Evolutionary conservation across 2,797 vertebrate species (phyloP).

Genomic region (Selene dorsalis): DNA sequence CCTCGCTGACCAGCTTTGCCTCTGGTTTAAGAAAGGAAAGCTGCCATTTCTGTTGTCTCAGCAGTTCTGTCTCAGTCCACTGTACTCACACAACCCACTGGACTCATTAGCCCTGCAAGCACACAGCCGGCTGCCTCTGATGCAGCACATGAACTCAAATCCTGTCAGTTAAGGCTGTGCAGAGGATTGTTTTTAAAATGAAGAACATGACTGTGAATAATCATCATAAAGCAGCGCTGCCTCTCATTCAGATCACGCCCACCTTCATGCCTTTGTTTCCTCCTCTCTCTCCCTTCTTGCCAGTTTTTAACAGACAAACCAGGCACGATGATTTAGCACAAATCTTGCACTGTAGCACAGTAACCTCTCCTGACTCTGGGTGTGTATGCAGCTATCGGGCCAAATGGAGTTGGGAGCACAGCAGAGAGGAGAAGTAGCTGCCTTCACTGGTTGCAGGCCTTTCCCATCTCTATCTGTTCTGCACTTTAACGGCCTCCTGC

Average conservation of each 20-base stretch:
- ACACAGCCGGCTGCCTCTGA: slow-evolving; percentile 9
- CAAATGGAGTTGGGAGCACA: slow-evolving; percentile 54
- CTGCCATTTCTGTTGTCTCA: slow-evolving; percentile 46
- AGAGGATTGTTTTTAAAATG: slow-evolving; percentile 27
- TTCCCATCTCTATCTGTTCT: slow-evolving; percentile 49
- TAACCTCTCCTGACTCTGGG: slow-evolving; percentile 38
- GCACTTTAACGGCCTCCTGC: slow-evolving; percentile 64
- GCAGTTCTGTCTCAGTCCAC: slow-evolving; percentile 60
- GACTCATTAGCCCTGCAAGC: slow-evolving; percentile 43
- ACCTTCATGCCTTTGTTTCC: not conserved
- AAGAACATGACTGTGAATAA: slow-evolving; percentile 17
- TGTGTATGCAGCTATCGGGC: slow-evolving; percentile 41
- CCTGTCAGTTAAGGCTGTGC: not conserved
- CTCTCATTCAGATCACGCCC: slow-evolving; percentile 3
- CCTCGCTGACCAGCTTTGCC: slow-evolving; percentile 33
- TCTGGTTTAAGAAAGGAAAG: slow-evolving; percentile 42
- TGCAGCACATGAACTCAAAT: slow-evolving; percentile 30
- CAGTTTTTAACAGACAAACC: slow-evolving; percentile 7
- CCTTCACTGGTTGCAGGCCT: slow-evolving; percentile 54
- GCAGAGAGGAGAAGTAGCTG: slow-evolving; percentile 43
- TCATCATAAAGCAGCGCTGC: not conserved
- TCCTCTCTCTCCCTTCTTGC: not conserved
- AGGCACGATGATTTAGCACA: slow-evolving; percentile 49
- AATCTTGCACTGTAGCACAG: slow-evolving; percentile 43
- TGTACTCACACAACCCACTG: slow-evolving; percentile 26